phyloP scores from a whole-genome alignment of 2,113 vertebrate species.

The Semnornis frantzii region DNA sequence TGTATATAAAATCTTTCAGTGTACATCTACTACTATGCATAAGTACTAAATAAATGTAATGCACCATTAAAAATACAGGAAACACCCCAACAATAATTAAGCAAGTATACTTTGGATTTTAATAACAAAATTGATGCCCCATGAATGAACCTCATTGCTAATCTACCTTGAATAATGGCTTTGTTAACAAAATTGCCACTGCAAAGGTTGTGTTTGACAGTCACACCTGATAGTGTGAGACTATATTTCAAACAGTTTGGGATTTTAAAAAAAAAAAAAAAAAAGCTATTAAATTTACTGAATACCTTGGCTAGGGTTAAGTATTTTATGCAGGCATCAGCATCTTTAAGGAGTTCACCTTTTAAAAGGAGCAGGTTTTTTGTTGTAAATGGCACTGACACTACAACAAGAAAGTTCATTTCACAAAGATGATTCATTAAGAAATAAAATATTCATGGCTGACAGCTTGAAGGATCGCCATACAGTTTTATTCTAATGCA shows the following conservation, averaged over 20 bases:
- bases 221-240: background rate
- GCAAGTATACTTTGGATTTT: background rate
- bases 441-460: conserved; percentile 94
- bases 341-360: conserved; percentile 80
- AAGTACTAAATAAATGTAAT: conserved; percentile 9
- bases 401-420: conserved; percentile 90
- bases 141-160: conserved; percentile 32
- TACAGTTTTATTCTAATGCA: conserved; percentile 98
- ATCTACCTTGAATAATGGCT: conserved; percentile 32
- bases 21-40: background rate
- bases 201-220: conserved; percentile 12
- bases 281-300: background rate
- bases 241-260: conserved; percentile 26
- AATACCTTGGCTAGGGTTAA: conserved; percentile 70
- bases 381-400: conserved; percentile 86
- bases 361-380: conserved; percentile 81
- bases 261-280: background rate
- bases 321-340: conserved; percentile 77
- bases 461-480: conserved; percentile 98
- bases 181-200: conserved; percentile 29
- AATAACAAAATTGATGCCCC: background rate
- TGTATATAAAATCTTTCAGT: background rate
- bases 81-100: background rate
- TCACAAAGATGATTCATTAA: conserved; percentile 92
- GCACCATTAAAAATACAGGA: background rate